Evolutionary conservation across 2,888 invertebrate genomes (phyloP).

Genomic region (Drosophila meridionalis): DNA sequence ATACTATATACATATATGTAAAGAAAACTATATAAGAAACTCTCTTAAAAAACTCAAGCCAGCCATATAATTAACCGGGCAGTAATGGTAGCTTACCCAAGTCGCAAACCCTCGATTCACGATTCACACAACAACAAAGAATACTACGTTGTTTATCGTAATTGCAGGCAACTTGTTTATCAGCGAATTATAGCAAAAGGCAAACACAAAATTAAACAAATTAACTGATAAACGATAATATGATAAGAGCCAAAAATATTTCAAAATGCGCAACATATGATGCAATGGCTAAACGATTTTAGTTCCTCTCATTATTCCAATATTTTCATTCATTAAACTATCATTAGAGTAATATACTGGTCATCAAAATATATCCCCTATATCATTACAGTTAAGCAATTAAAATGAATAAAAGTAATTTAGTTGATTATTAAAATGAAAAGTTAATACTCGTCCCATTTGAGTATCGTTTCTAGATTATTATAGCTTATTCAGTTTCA

Average conservation of each 20-base stretch:
- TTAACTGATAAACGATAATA: conserved; percentile 51
- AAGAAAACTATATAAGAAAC: not conserved
- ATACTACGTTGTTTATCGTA: conserved; percentile 50
- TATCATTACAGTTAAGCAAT: not conserved
- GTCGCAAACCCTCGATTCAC: conserved; percentile 6
- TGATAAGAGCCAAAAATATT: conserved; percentile 5
- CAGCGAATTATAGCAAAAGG: conserved; percentile 45
- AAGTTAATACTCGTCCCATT: not conserved
- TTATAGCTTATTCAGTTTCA: not conserved
- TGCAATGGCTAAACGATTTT: not conserved
- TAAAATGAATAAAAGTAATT: not conserved
- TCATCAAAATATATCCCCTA: no score
- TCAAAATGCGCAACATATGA: not conserved
- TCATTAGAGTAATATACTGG: conserved; percentile 6
- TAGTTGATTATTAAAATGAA: not conserved
- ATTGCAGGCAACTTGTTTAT: conserved; percentile 52
- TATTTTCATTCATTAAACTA: conserved; percentile 14
- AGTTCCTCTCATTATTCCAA: not conserved
- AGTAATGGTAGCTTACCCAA: conserved; percentile 21
- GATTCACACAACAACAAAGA: conserved; percentile 15
- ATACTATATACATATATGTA: not conserved
- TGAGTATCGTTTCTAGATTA: not conserved
- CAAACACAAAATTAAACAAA: conserved; percentile 41
- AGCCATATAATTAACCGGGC: not conserved
- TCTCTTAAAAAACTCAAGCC: conserved; percentile 9